These are phyloP conservation scores for Phoxinus phoxinus DNA, from an alignment of 2,113 vertebrate genomes.

Conservation along the genomic window DNA sequence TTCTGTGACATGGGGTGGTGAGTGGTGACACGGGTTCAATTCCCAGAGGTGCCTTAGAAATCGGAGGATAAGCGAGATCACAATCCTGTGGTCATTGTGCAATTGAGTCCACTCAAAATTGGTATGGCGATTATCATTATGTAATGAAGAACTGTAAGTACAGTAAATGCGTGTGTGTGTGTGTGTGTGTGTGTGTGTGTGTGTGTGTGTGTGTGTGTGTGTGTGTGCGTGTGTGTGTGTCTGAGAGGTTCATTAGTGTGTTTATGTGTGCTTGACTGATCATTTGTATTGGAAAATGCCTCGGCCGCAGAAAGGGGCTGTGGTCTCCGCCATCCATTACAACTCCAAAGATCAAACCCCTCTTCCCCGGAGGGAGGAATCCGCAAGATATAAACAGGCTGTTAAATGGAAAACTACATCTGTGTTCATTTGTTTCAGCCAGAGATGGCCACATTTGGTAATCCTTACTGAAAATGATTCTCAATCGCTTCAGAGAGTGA, in stretches of 20 bases:
- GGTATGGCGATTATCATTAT: not conserved
- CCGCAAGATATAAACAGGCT: conserved; percentile 80
- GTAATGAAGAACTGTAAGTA: conserved; percentile 41
- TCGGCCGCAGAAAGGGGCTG: conserved; percentile 75
- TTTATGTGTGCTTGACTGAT: conserved; percentile 67
- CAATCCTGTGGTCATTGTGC: not conserved
- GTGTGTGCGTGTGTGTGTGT: conserved; percentile 51
- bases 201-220: conserved; percentile 51
- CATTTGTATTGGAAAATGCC: conserved; percentile 79
- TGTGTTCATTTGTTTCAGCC: conserved; percentile 77
- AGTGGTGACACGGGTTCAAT: not conserved
- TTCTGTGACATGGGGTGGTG: not conserved
- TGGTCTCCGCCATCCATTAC: conserved; percentile 74
- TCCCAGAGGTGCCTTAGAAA: not conserved
- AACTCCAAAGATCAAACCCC: conserved; percentile 76
- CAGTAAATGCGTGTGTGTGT: conserved; percentile 60
- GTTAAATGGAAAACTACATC: conserved; percentile 82
- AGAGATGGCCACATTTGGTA: conserved; percentile 75
- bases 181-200: conserved; percentile 39
- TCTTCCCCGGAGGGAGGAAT: conserved; percentile 74
- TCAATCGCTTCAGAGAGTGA: conserved; percentile 71
- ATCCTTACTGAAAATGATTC: conserved; percentile 73
- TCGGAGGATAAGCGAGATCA: not conserved
- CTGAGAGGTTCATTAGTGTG: conserved; percentile 19
- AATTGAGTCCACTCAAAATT: not conserved